Percentiles rank a stretch among this genome's conserved stretches.
Conservation (phyloP, 1,140 invertebrate species). For the Bombus picipes region DNA sequence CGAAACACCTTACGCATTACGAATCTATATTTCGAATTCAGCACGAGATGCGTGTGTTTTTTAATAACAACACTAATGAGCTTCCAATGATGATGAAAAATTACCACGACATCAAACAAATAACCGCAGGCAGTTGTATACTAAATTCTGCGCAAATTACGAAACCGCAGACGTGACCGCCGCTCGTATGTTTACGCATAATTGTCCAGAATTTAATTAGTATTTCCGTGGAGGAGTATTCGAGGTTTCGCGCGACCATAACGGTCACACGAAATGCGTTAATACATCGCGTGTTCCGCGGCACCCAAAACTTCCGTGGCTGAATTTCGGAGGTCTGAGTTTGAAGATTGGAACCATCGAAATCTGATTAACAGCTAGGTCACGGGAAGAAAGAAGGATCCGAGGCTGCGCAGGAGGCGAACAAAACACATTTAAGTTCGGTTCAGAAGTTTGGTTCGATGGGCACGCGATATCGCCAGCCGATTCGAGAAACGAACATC, state of each 20-base stretch:
- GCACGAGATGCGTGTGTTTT: neutral
- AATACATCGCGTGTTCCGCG: conserved; percentile 29
- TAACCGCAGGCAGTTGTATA: neutral
- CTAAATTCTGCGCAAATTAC: conserved; percentile 34
- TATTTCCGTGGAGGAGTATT: conserved; percentile 17
- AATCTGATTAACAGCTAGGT: conserved; percentile 44
- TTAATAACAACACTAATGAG: conserved; percentile 23
- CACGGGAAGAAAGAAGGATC: neutral
- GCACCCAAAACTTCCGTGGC: neutral
- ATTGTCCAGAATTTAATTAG: conserved; percentile 49
- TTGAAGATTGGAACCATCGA: neutral
- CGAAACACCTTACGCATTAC: neutral
- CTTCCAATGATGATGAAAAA: neutral
- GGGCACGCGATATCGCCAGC: conserved; percentile 13
- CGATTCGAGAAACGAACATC: conserved; percentile 18
- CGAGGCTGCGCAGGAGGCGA: conserved; percentile 13
- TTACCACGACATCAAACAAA: neutral
- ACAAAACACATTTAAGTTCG: conserved; percentile 65
- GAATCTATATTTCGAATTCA: neutral
- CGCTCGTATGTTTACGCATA: conserved; percentile 28
- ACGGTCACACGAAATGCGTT: neutral
- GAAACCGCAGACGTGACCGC: conserved; percentile 14
- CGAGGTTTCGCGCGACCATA: conserved; percentile 3
- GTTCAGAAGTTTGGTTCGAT: neutral
- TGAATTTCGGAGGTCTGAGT: too few relatives aligned